Base-by-base conservation (phyloP, 2,888 invertebrate species). In the Xylocampa areola region DNA sequence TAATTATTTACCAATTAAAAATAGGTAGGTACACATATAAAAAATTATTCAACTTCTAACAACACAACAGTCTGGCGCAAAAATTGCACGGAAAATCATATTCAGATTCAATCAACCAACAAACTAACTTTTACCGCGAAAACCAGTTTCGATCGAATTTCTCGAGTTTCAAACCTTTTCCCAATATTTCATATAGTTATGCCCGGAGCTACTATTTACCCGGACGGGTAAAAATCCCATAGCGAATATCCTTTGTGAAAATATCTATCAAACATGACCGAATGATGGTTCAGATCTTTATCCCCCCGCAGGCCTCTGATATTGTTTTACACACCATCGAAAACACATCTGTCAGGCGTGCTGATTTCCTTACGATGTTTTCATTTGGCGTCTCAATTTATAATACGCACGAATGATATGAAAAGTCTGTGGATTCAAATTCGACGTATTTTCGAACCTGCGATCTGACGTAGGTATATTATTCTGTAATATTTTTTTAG, bases 121-220 rank as follows among this genome's bases (percentile, higher is more conserved):
- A 51, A 68, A 13, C 13, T 16, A 36, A 32, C 23, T 25, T 59
- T 44, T 40, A n/a, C 7, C 29, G n/a, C 16, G n/a, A 44, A 36
- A 32, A 14, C 8, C 21, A 10, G 14, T 7, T 30, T 17, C 27
- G 30, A 61, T 48, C 43, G 21, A 44, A 35, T 68, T 51, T 21
- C 29, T 8, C 13, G 48, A 43, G 13, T 61, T 50, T 11, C 23
- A 35, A 48, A 30, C 14, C 43, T 14, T 35, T 68, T 39, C 11
- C 43, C 47, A 37, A 39, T 67, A 44, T 59, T 21, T 10, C n/a
- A n/a, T n/a, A n/a, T n/a, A n/a, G n/a, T n/a, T n/a, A n/a, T n/a
- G n/a, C 47, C 37, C 2, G 33, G 29, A 6, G 64, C 53, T 29
- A 43, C 32, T 39, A 51, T 64, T 68, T 68, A 14, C 25, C 10